Conservation (phyloP, 2,888 invertebrate genomes). For the Nephrotoma appendiculata region DNA sequence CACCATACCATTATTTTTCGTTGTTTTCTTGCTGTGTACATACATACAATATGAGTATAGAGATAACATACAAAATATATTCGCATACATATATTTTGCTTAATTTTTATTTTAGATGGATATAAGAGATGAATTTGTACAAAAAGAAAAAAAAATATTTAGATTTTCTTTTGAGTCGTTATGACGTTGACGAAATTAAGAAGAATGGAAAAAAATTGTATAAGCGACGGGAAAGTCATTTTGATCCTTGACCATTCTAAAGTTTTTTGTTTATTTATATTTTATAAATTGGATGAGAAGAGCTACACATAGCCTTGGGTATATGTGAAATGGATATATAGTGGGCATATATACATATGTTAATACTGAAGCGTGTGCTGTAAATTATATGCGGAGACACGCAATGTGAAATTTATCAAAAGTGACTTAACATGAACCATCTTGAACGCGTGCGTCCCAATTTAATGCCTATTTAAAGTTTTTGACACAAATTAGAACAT, state of each 20-base stretch:
- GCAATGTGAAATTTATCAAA: neutral
- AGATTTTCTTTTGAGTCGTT: neutral
- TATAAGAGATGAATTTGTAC: neutral
- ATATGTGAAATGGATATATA: neutral
- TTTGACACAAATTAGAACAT: neutral
- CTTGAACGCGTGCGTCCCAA: neutral
- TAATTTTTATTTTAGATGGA: neutral
- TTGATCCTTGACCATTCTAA: neutral
- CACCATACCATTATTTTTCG: neutral
- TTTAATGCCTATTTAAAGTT: neutral
- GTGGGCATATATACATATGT: neutral
- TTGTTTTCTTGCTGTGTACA: neutral
- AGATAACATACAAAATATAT: neutral
- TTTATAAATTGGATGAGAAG: neutral
- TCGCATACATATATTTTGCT: neutral
- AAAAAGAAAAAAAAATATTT: neutral
- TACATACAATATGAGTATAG: neutral
- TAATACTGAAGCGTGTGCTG: neutral
- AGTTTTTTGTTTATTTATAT: neutral
- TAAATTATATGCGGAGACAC: neutral
- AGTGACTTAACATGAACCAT: no score
- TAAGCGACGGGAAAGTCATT: neutral
- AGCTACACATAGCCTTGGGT: neutral
- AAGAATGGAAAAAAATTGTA: neutral
- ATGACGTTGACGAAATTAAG: constrained; percentile 2